Conservation (phyloP, 2,113 vertebrate species). For the Periophthalmus modestus region DNA sequence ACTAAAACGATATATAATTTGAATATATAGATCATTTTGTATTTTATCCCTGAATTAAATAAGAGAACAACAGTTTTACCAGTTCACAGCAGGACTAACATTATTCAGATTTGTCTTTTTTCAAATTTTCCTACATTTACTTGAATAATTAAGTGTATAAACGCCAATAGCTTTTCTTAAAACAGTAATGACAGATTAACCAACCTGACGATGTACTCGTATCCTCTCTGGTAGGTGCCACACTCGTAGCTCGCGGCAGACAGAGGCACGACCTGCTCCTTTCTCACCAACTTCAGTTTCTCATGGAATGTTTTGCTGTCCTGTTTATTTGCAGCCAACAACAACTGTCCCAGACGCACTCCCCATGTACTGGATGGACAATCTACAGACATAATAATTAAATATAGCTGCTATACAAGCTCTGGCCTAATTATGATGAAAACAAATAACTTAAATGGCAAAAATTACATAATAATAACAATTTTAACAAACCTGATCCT, state of each 20-base stretch:
- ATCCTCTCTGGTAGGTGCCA: constrained; percentile 97
- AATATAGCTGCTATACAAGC: too few species aligned
- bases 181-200: not conserved
- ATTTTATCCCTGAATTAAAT: too few species aligned
- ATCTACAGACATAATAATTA: constrained; percentile 70
- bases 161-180: not conserved
- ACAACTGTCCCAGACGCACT: constrained; percentile 87
- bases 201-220: constrained; percentile 94
- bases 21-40: too few species aligned
- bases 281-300: constrained; percentile 88
- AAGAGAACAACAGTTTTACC: too few species aligned
- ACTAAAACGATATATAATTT: too few species aligned
- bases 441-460: not conserved
- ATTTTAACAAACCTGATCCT: constrained; percentile 79
- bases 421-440: not conserved
- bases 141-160: too few species aligned
- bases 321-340: constrained; percentile 90
- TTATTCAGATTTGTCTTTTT: too few species aligned
- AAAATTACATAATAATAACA: not conserved
- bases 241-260: constrained; percentile 98
- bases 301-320: constrained; percentile 83
- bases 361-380: constrained; percentile 90
- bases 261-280: constrained; percentile 96
- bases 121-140: too few species aligned
- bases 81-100: too few species aligned